These are phyloP conservation scores for Molossus molossus DNA, from an alignment of 2,797 vertebrate genomes.

Conservation along the genomic window DNA sequence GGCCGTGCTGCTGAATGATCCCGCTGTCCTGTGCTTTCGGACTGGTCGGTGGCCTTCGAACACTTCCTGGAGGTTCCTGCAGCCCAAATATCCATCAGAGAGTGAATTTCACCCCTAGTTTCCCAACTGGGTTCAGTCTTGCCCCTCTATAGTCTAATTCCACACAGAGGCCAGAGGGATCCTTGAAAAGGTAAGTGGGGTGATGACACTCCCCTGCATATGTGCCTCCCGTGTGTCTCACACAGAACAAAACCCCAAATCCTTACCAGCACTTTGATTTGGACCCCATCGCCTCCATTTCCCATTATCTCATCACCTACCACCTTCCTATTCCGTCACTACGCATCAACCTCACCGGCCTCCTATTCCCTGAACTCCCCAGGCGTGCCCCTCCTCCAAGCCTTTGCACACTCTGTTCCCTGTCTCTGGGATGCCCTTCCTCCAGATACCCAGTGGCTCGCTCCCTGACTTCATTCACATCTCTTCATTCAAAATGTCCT, in stretches of 20 bases:
- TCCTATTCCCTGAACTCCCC: background rate
- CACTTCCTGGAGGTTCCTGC: background rate
- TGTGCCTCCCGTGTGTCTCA: background rate
- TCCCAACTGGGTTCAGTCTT: background rate
- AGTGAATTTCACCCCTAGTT: background rate
- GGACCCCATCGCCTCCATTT: background rate
- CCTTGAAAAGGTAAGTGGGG: background rate
- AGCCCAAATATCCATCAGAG: background rate
- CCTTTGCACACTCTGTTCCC: background rate
- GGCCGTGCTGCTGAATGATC: background rate
- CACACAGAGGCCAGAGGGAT: background rate
- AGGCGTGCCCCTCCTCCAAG: background rate
- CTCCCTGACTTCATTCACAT: background rate
- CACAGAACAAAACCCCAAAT: background rate
- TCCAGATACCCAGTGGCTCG: background rate
- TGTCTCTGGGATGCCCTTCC: background rate
- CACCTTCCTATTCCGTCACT: background rate
- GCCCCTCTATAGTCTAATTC: background rate
- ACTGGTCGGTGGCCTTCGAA: background rate
- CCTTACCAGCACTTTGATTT: background rate
- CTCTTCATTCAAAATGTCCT: background rate
- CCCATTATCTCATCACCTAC: background rate
- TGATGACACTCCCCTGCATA: background rate
- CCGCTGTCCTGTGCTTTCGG: background rate
- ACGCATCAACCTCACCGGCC: background rate